Conservation (phyloP, 2,113 vertebrate species). For the Sisor rabdophorus region DNA sequence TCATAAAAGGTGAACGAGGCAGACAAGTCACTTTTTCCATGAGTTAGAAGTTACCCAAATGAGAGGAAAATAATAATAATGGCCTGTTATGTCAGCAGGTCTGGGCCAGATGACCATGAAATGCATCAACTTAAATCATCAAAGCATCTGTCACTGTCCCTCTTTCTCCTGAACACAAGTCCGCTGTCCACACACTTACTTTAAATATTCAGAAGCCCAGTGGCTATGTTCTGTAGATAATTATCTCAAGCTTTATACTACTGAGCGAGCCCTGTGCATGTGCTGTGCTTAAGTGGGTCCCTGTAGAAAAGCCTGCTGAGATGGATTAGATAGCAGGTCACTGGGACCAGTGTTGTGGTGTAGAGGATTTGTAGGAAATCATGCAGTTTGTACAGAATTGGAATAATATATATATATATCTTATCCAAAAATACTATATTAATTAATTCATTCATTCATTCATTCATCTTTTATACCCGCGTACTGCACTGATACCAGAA, state of each 20-base stretch:
- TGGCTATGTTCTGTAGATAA: constrained; percentile 22
- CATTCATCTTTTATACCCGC: no score
- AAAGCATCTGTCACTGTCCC: constrained; percentile 26
- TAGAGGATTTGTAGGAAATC: no score
- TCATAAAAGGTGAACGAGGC: constrained; percentile 59
- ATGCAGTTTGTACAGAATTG: background rate
- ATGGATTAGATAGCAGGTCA: background rate
- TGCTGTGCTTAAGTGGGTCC: background rate
- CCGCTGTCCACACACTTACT: constrained; percentile 61
- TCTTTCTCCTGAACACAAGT: background rate
- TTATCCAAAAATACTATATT: background rate
- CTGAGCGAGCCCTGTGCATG: background rate
- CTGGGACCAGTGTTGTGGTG: background rate
- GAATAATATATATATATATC: background rate
- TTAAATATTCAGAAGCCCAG: constrained; percentile 25
- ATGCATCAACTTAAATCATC: constrained; percentile 23
- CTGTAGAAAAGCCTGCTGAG: background rate
- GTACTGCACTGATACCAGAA: no score
- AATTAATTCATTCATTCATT: no score
- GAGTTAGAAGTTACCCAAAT: constrained; percentile 57
- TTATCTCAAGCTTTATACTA: background rate
- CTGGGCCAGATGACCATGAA: constrained; percentile 54
- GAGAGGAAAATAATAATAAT: constrained; percentile 63
- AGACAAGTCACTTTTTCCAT: constrained; percentile 74
- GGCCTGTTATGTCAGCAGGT: constrained; percentile 58